A percentile compares a stretch with the other conserved stretches of the same genome.
These are phyloP conservation scores for Choloepus hoffmanni DNA, from an alignment of 2,113 vertebrate species.

Conservation along the genomic window DNA sequence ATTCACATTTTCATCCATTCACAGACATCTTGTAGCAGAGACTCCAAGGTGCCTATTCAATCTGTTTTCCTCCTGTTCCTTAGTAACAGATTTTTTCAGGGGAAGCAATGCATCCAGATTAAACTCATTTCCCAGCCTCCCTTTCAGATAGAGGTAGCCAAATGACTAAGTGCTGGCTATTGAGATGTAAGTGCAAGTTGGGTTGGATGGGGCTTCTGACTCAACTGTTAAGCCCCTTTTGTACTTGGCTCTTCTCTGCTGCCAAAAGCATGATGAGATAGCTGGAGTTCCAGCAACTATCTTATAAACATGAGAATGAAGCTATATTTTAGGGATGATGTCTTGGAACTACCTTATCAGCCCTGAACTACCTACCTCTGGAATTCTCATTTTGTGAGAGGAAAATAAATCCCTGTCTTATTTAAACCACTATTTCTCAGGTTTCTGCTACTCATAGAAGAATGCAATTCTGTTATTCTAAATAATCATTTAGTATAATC, in stretches of 20 bases:
- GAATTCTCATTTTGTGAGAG: constrained; percentile 22
- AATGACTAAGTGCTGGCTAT: not conserved
- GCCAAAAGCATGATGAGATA: not conserved
- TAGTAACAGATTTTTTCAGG: constrained; percentile 35
- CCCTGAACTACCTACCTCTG: not conserved
- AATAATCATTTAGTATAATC: constrained; percentile 49
- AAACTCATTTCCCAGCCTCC: not conserved
- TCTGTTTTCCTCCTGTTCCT: not conserved
- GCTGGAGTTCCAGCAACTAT: not conserved
- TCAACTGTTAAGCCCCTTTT: not conserved
- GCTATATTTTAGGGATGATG: not conserved
- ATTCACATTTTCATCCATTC: not conserved
- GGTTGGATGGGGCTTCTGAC: not conserved
- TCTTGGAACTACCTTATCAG: not conserved
- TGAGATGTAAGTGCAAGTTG: not conserved
- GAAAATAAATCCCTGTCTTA: constrained; percentile 41
- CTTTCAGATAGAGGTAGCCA: not conserved
- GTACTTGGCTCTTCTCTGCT: not conserved
- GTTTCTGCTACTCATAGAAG: not conserved
- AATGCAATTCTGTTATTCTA: not conserved
- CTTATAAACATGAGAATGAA: not conserved
- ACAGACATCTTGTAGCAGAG: not conserved
- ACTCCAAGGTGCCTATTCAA: not conserved
- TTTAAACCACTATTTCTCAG: constrained; percentile 49
- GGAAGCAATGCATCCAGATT: not conserved